Evolutionary conservation across 2,888 invertebrate genomes (phyloP), one percentile per base, ranked within the genome.

Genomic region (Drepanosiphum platanoidis): DNA sequence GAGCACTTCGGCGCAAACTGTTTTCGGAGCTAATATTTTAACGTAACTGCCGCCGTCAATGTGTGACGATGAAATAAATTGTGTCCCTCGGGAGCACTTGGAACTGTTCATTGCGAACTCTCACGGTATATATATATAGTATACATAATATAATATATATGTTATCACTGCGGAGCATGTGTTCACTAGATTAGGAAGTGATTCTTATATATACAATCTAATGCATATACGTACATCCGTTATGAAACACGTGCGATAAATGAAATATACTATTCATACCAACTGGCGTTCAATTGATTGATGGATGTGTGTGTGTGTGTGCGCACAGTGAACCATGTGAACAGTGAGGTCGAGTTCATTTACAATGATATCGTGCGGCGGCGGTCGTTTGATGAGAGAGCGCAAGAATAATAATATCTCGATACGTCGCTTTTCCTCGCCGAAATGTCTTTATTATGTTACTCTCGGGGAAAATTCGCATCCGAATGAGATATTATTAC

Each of bases 61-160:
- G 82, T 83, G 72, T 74, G 82, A 72, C 64, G 82, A 83, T 64
- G 72, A 74, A 81, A 83, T 74, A 46, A 74, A 83, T 83, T 34
- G 74, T 74, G 64, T 64, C 82, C 82, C 82, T 42, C 64, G 11
- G 64, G 82, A 64, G 42, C 82, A 71, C 82, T 83, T 64, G 61
- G 34, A 52, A 36, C 34, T 34, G 74, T 74, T 82, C 82, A 74
- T 83, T 72, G 61, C 42, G 46, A 83, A 64, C 74, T 64, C 74
- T 74, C 82, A 72, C 71, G 71, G 27, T 72, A 22, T 32, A 80
- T n/a, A 27, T 46, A 77, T 61, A 36, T 27, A 75, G 52, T 39
- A 36, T 58, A 74, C 13, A 52, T 34, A 5, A 30, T 42, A 42
- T 30, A 39, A 1, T 27, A 11, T 8, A 8, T 22, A n/a, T 34